These are phyloP conservation scores for Rhyacophila evoluta DNA, from an alignment of 2,888 invertebrate species.

Conservation along the genomic window DNA sequence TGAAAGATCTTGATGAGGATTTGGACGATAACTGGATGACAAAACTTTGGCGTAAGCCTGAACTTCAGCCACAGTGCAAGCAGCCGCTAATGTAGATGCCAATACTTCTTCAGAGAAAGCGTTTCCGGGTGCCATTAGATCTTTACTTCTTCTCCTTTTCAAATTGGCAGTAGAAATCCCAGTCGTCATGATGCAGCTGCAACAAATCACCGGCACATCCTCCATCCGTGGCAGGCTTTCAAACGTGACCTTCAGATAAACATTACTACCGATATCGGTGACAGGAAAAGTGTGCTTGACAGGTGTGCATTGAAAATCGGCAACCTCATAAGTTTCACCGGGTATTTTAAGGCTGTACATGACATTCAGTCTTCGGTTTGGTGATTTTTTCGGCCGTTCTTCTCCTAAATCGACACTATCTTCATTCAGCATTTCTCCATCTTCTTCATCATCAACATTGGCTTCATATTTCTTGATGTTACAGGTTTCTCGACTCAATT, in stretches of 20 bases:
- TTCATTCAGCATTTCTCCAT: background rate
- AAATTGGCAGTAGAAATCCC: constrained; percentile 57
- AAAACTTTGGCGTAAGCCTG: constrained; percentile 26
- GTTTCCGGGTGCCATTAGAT: constrained; percentile 57
- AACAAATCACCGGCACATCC: constrained; percentile 74
- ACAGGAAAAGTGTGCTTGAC: constrained; percentile 80
- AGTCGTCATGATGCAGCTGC: constrained; percentile 58
- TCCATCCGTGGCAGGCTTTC: constrained; percentile 81
- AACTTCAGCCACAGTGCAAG: constrained; percentile 41
- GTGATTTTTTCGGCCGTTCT: constrained; percentile 60
- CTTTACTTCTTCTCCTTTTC: constrained; percentile 63
- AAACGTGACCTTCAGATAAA: constrained; percentile 73
- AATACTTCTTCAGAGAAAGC: constrained; percentile 43
- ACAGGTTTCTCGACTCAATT: constrained; percentile 67
- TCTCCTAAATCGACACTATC: constrained; percentile 58
- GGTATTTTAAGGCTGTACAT: constrained; percentile 79
- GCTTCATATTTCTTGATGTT: constrained; percentile 68
- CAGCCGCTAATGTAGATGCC: constrained; percentile 38
- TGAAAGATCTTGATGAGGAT: background rate
- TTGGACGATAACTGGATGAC: background rate
- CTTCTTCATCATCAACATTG: constrained; percentile 62
- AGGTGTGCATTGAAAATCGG: constrained; percentile 71
- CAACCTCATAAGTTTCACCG: constrained; percentile 71
- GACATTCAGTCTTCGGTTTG: constrained; percentile 64
- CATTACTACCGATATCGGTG: constrained; percentile 75